phyloP scores from a whole-genome alignment of 2,113 vertebrate species.

The Campylomormyrus numenius region DNA sequence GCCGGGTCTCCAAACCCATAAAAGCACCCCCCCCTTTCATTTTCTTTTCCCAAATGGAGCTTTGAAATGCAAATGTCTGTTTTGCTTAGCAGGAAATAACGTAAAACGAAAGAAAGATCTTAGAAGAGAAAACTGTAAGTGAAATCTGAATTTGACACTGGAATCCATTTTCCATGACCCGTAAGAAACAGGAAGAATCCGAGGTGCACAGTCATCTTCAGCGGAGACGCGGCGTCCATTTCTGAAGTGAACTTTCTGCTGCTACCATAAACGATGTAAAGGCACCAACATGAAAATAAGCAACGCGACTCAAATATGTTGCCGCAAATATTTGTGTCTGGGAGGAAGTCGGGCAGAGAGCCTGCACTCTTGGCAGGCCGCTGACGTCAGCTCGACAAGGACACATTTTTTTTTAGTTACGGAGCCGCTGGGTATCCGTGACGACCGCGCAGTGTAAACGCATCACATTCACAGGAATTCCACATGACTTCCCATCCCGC shows the following conservation, averaged over 20 bases:
- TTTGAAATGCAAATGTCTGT: slow-evolving; percentile 68
- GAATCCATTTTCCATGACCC: slow-evolving; percentile 57
- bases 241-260: slow-evolving; percentile 29
- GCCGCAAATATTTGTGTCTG: background rate
- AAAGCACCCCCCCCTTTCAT: slow-evolving; percentile 56
- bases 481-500: slow-evolving; percentile 22
- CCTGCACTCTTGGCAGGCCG: background rate
- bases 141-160: slow-evolving; percentile 58
- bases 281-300: no score
- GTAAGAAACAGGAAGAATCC: slow-evolving; percentile 50
- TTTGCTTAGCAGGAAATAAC: slow-evolving; percentile 45
- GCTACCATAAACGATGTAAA: slow-evolving; percentile 11
- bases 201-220: slow-evolving; percentile 62
- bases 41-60: slow-evolving; percentile 54
- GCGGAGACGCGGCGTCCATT: slow-evolving; percentile 45
- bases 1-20: slow-evolving; percentile 55
- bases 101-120: slow-evolving; percentile 39
- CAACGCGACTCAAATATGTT: background rate
- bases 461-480: slow-evolving; percentile 30
- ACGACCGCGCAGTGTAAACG: slow-evolving; percentile 20
- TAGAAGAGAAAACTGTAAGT: slow-evolving; percentile 53
- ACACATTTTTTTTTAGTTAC: background rate
- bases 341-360: background rate
- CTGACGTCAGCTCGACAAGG: background rate
- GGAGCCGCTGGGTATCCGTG: background rate